Conservation (phyloP, 2,113 vertebrate genomes). For the Rhinolophus sinicus region DNA sequence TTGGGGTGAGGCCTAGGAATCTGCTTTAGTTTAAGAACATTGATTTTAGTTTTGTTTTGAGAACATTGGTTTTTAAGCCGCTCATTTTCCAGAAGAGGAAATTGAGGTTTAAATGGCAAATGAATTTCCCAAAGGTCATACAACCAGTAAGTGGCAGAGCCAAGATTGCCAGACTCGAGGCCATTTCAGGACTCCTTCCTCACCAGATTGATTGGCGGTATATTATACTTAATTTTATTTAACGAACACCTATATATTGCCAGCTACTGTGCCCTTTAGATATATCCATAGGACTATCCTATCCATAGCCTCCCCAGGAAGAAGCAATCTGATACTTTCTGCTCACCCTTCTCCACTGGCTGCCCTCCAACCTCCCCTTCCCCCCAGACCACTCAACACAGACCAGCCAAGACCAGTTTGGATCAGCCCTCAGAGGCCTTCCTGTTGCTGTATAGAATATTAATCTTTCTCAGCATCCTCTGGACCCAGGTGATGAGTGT, state of each 20-base stretch:
- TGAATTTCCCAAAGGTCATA: constrained; percentile 35
- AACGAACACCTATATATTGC: neutral
- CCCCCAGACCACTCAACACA: constrained; percentile 13
- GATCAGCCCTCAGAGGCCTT: neutral
- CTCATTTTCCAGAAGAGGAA: constrained; percentile 57
- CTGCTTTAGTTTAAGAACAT: constrained; percentile 9
- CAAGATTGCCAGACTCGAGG: neutral
- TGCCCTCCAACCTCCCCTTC: neutral
- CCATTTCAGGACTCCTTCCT: neutral
- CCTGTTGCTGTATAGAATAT: neutral
- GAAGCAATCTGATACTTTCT: constrained; percentile 39
- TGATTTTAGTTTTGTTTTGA: constrained; percentile 40
- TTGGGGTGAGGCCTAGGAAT: neutral
- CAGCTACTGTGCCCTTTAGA: neutral
- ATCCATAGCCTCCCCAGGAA: neutral
- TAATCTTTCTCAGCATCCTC: neutral
- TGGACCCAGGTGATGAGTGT: neutral
- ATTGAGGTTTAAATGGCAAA: constrained; percentile 56
- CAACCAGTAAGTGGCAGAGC: neutral
- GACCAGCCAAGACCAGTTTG: neutral
- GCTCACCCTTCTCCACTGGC: neutral
- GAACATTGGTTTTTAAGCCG: neutral
- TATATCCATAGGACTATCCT: neutral
- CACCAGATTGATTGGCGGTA: neutral
- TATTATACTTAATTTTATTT: constrained; percentile 4